Conservation (phyloP, 2,888 invertebrate species). For the Congeria kusceri region DNA sequence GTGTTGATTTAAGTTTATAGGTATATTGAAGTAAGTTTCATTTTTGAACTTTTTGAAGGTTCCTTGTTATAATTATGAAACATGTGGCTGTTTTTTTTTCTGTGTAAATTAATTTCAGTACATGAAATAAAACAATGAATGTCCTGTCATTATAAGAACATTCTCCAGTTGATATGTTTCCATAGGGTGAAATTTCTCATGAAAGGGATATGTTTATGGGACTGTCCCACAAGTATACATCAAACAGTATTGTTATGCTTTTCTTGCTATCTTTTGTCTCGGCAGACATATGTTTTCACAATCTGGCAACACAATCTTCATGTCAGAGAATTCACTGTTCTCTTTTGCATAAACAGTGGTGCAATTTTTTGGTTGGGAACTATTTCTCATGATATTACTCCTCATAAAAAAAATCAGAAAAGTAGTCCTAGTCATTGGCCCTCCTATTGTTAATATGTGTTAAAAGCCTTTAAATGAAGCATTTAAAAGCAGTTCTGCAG, state of each 20-base stretch:
- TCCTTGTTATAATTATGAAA: no score
- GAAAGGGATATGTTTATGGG: constrained; percentile 34
- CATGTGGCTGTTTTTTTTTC: no score
- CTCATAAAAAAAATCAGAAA: constrained; percentile 51
- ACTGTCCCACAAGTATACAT: constrained; percentile 34
- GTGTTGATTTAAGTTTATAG: no score
- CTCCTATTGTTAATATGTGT: constrained; percentile 60
- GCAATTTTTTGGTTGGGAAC: constrained; percentile 15
- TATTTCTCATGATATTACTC: constrained; percentile 48
- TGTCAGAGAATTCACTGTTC: constrained; percentile 34
- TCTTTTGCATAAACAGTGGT: constrained; percentile 38
- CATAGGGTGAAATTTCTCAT: constrained; percentile 27
- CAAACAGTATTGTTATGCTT: constrained; percentile 44
- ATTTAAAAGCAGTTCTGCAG: constrained; percentile 62
- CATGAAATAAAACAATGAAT: no score
- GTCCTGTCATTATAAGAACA: no score
- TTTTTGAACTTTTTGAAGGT: no score
- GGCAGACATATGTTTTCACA: constrained; percentile 53
- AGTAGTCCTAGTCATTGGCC: constrained; percentile 36
- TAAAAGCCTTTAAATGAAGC: constrained; percentile 62
- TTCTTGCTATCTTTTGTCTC: constrained; percentile 51
- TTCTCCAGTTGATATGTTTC: not conserved
- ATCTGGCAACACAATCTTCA: constrained; percentile 38
- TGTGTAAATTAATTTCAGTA: no score
- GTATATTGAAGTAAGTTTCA: no score